Evolutionary conservation across 2,888 invertebrate species (phyloP), one percentile per base, ranked within the genome.

Genomic region (Philonicus albiceps): DNA sequence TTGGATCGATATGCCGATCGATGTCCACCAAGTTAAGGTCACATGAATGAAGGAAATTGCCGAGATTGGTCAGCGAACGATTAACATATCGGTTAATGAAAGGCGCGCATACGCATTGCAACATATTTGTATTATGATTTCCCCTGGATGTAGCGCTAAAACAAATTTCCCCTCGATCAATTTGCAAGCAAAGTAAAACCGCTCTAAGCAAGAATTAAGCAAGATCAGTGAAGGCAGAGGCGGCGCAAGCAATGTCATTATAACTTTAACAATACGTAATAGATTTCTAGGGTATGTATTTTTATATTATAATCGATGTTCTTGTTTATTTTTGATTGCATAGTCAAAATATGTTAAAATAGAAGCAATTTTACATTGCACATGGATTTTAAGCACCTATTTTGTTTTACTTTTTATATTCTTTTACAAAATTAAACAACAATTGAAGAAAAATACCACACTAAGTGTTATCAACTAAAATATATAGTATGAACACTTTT

Each of bases 191-290:
- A 16, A 53, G 49, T 3, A 53, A 64, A 74, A 31, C 74, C 19
- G n/a, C 27, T 13, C n/a, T 22, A 81, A 5, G 64, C 31, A 27
- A 16, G 81, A 55, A 81, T 81, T 81, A 81, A 55, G 81, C 55
- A 81, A 81, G 81, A 81, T 81, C 81, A 81, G 81, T 81, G 81
- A 81, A 55, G 22, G 1, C 81, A 81, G 81, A 55, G 81, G 81
- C 37, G 81, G 64, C 64, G 22, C 64, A 11, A 19, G 6, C 13
- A 64, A 19, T 22, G 64, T 1, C 27, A 11, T 8, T n/a, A 49
- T 49, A 49, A 0, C 49, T 49, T 49, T 5, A 49, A 49, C 5
- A 49, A 49, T 5, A 49, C 5, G 49, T 49, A 49, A 6, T 49
- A 49, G 49, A 49, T n/a, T 49, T n/a, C n/a, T 49, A 49, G n/a